Conservation (phyloP, 2,113 vertebrate genomes). For the Amia ocellicauda region DNA sequence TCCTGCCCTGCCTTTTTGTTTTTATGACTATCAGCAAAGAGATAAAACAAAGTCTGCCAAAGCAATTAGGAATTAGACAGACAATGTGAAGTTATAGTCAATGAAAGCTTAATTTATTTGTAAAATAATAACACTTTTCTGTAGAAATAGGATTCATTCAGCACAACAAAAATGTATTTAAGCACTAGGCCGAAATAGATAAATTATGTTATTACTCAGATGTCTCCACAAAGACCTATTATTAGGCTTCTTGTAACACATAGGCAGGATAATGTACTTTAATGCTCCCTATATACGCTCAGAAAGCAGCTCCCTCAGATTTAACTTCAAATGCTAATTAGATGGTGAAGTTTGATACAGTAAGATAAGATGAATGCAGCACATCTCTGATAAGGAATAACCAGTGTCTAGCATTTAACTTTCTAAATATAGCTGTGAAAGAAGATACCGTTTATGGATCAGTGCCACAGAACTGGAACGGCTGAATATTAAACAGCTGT, state of each 20-base stretch:
- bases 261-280: not conserved
- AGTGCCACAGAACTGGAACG: conserved; percentile 13
- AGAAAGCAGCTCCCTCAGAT: not conserved
- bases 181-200: too few species aligned
- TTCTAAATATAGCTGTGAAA: conserved; percentile 20
- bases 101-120: too few species aligned
- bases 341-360: conserved; percentile 6
- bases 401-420: conserved; percentile 18
- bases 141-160: conserved; percentile 4
- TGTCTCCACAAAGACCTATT: too few species aligned
- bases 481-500: conserved; percentile 27
- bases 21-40: too few species aligned
- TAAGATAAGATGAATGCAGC: conserved; percentile 1
- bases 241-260: too few species aligned
- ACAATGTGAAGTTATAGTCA: too few species aligned
- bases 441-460: conserved; percentile 1
- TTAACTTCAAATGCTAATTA: conserved; percentile 7
- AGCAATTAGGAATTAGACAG: too few species aligned
- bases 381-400: conserved; percentile 9
- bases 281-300: not conserved
- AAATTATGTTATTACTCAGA: too few species aligned
- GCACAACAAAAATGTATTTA: not conserved
- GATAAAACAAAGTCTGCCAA: too few species aligned
- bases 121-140: not conserved
- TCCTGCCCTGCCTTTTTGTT: too few species aligned